Evolutionary conservation across 1,140 invertebrate genomes (phyloP), one percentile per base, ranked within the genome.

Genomic region (Scaptomyza graminum): DNA sequence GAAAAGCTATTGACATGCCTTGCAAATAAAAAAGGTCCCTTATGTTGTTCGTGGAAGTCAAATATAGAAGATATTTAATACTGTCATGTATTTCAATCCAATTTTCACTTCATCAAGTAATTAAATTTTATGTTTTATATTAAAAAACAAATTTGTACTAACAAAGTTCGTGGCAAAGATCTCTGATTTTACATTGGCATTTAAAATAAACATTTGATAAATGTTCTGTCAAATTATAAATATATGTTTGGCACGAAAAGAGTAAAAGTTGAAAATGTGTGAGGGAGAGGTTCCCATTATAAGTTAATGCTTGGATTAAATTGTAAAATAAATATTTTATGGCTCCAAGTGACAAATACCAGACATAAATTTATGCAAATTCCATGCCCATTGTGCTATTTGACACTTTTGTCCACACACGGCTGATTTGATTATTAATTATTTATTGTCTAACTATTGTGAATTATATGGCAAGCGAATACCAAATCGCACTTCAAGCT

Each of bases 391-490:
- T 82, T 88, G 75, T 70, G 81, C 71, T 67, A 72, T 82, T 85
- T 87, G 82, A 87, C 82, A 87, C 82, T 88, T 87, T 87, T 87
- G 68, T 87, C 64, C 62, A 85, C 82, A 80, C 77, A 72, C 76
- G 55, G 64, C 31, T 49, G 56, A 66, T 57, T 76, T 72, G 65
- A 46, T 87, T 84, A 87, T 84, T 85, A 87, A 87, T 85, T 85
- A 85, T 87, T 81, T 85, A 77, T 87, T 77, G 77, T 80, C 74
- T 51, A 65, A 72, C 49, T 78, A 78, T 85, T 78, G 74, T 85
- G 72, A 85, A 81, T 82, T 85, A 85, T 85, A 85, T 85, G 80
- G 76, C 72, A 78, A 43, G 69, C 70, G 51, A 59, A 54, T 74
- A 57, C 44, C 64, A 52, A 76, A 65, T 28, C 62, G 28, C 55